A percentile compares a stretch with the other conserved stretches of the same genome.
Evolutionary conservation across 2,797 vertebrate genomes (phyloP).

Genomic region (Monodelphis domestica): DNA sequence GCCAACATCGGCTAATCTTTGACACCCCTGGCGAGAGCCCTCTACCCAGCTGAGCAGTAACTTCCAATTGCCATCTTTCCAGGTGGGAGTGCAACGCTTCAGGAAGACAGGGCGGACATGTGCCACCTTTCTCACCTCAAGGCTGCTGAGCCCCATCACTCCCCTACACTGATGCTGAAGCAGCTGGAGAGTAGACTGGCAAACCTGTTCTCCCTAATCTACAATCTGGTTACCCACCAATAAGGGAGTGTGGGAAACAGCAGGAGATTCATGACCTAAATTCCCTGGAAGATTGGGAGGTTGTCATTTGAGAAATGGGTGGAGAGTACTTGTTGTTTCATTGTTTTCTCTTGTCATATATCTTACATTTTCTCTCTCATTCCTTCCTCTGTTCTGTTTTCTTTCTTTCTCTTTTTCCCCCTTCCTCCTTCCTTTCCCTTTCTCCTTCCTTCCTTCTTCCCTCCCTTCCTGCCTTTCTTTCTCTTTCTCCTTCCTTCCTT

Average conservation of each 20-base stretch:
- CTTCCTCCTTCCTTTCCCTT: no score
- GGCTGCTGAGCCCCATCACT: not conserved
- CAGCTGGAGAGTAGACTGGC: not conserved
- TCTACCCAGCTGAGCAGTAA: not conserved
- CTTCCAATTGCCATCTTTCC: not conserved
- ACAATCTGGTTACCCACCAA: not conserved
- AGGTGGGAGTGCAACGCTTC: not conserved
- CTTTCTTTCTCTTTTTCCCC: no score
- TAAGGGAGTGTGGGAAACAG: not conserved
- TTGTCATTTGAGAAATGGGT: not conserved
- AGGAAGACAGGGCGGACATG: not conserved
- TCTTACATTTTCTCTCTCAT: no score
- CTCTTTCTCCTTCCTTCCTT: no score
- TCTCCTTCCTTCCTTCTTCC: no score
- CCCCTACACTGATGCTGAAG: rapidly evolving
- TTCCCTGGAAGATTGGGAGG: not conserved
- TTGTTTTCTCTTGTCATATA: not conserved
- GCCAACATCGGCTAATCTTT: not conserved
- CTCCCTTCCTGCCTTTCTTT: no score
- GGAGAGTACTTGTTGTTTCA: not conserved
- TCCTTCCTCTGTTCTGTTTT: no score
- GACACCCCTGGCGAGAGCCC: not conserved
- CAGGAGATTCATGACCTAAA: not conserved
- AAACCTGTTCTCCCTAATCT: not conserved
- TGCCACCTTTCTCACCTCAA: not conserved